Base-by-base conservation (phyloP, 2,113 vertebrate species). In the Pungitius pungitius region DNA sequence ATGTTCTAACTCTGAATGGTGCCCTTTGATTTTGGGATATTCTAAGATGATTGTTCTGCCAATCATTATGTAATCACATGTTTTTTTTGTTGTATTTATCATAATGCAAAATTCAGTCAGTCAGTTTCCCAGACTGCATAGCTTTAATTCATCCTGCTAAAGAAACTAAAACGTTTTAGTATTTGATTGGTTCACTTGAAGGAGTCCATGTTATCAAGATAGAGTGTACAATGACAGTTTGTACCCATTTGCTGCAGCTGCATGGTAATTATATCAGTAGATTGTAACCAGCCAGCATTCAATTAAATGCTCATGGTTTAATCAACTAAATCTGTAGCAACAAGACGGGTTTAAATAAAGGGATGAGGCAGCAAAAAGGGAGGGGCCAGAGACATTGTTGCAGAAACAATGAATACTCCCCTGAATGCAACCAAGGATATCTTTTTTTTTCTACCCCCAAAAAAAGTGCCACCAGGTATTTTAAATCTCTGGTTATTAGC, bases 1-100 rank as follows among this genome's bases (percentile, higher is more conserved):
- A 17, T 61, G 22, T 22, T 35, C 1, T 64, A 45, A 63, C 37
- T 42, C 13, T 47, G 27, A 69, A 51, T 4, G 45, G 27, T 43
- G 27, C 39, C 57, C 39, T 76, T 69, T 76, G 4, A 61, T 61
- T 76, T 33, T 69, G 3, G 35, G 26, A 45, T 27, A n/a, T 69
- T 69, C 45, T 45, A 52, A 54, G 24, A 59, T 33, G 37, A 62
- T 62, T 76, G 39, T 60, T 55, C 27, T 55, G 57, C 24, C 61
- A 76, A 76, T 76, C 37, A 20, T 37, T 12, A 37, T 45, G 57
- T 69, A 55, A 76, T 69, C 27, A 55, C 26, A 61, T 45, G 47
- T 45, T 68, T 61, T 22, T 59, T 30, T 30, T 30, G 2, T 30
- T 30, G 24, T 15, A 61, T 10, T 45, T 8, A 35, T 26, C 11